Percentiles rank a stretch among this genome's conserved stretches.
Evolutionary conservation across 64 coral and sea anemone genomes (phyloP).

Genomic region (Porites lutea): DNA sequence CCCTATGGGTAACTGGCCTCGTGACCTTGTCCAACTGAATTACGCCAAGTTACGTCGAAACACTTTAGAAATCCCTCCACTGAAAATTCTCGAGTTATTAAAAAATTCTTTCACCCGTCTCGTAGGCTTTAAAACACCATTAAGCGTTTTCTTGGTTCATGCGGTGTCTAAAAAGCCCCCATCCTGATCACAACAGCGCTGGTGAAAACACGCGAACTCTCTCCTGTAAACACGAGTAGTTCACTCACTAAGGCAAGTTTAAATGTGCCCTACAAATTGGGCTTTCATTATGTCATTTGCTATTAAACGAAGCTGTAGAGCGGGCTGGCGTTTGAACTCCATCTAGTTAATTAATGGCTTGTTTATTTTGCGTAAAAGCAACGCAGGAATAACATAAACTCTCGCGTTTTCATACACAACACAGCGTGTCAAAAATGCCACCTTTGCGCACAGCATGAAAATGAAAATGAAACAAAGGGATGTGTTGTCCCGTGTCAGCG

Average conservation of each 20-base stretch:
- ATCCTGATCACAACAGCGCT: neutral
- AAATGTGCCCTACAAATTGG: conserved; percentile 8
- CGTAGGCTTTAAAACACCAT: neutral
- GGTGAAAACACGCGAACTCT: conserved; percentile 2
- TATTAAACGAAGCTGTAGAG: neutral
- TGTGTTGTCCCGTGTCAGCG: conserved; percentile 26
- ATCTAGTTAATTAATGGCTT: neutral
- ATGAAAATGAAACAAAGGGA: neutral
- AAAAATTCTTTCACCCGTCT: neutral
- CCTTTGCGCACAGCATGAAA: conserved; percentile 21
- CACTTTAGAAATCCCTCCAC: neutral
- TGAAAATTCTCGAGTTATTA: neutral
- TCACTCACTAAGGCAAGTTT: conserved; percentile 1
- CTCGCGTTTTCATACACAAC: conserved; percentile 34
- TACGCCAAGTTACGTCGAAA: neutral
- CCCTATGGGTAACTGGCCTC: neutral
- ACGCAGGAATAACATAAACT: conserved; percentile 50
- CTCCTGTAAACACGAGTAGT: neutral
- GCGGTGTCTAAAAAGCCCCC: neutral
- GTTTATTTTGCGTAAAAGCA: conserved; percentile 41
- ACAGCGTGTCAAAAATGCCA: conserved; percentile 16
- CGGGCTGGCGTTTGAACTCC: neutral
- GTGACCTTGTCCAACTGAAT: conserved; percentile 8
- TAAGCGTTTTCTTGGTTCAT: neutral
- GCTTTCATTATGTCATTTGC: conserved; percentile 20